Evolutionary conservation across 1,140 invertebrate genomes (phyloP).

Genomic region (Cryptotermes secundus): DNA sequence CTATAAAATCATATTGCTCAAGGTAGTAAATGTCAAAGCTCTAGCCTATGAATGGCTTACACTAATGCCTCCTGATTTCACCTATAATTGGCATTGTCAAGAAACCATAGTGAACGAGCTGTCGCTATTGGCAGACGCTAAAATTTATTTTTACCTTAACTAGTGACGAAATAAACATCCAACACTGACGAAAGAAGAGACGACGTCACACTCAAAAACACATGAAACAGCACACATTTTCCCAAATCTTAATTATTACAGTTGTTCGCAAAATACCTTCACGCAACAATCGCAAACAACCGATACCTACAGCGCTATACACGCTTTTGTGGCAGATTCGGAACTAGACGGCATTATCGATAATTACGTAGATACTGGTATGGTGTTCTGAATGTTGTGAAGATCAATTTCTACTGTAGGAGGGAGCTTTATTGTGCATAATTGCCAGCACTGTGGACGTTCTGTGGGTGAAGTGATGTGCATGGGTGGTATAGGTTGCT

Average conservation of each 20-base stretch:
- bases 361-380: neutral
- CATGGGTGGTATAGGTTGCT: too few species aligned
- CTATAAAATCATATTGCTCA: too few species aligned
- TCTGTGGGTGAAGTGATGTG: too few species aligned
- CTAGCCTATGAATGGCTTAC: neutral
- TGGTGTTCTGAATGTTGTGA: too few species aligned
- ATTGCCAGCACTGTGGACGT: too few species aligned
- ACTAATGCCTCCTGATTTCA: neutral
- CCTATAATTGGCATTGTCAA: neutral
- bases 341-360: neutral
- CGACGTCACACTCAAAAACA: neutral
- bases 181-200: neutral
- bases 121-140: neutral
- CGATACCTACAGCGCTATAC: neutral
- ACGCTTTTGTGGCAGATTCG: neutral
- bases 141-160: neutral
- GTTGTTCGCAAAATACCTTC: neutral
- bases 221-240: neutral
- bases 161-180: constrained; percentile 9
- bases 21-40: neutral
- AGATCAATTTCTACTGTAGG: too few species aligned
- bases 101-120: neutral
- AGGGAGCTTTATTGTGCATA: too few species aligned
- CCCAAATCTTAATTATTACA: neutral
- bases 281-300: neutral